Base-by-base conservation (phyloP, 2,888 invertebrate species). In the Julus scandinavius region DNA sequence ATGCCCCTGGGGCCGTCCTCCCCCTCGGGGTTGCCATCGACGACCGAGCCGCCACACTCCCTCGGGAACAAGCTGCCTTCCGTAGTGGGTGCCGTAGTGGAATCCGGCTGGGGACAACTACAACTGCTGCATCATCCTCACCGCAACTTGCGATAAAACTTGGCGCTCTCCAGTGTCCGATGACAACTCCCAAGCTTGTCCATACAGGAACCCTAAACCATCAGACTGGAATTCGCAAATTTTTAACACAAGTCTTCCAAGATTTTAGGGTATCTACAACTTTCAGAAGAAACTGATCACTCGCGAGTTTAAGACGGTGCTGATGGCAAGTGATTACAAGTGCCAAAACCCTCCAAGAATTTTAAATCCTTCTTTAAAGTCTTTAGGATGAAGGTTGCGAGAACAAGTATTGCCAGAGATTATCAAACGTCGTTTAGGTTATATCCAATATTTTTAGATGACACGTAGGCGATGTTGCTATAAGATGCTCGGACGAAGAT, bases 51-150 rank as follows among this genome's bases (percentile, higher is more conserved):
- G 72, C 72, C 72, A 2, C 49, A 13, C 17, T 80, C 80, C 80
- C 80, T 20, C 3, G 38, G 80, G 72, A 63, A n/a, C 17, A 20
- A 20, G 80, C 80, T 80, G 80, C 80, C 80, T 80, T 80, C 80
- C 11, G 80, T 20, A 13, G 80, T 80, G 80, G 80, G 80, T 80
- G 80, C 80, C 80, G 80, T 80, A 13, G 80, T 72, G 72, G 29
- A 29, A 29, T 63, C 13, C 13, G 80, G 2, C 11, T 13, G 80
- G 1, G 80, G 38, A 13, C 2, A 38, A 80, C 80, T 80, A 80
- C 38, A 38, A 13, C 80, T 20, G 7, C 29, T 20, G 7, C 29
- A n/a, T 72, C 9, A 9, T 29, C 29, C 38, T 29, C 38, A 13
- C 20, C 6, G 9, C 29, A 29, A 29, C 29, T 72, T 5, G 45